Conservation (phyloP, 2,113 vertebrate species). For the Elanus axillaris region DNA sequence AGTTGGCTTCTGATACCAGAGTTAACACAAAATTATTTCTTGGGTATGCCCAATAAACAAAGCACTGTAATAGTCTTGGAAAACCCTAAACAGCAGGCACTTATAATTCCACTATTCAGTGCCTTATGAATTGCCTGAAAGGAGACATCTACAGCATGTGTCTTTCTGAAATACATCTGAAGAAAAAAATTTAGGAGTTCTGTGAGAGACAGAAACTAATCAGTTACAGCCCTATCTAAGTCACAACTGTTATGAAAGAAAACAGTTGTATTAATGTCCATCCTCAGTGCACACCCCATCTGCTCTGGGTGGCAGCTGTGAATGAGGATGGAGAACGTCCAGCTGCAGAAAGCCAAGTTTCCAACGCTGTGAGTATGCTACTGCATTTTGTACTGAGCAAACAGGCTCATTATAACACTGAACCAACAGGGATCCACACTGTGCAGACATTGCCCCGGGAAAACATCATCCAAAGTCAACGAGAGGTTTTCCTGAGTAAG, state of each 20-base stretch:
- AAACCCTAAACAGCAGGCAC: background rate
- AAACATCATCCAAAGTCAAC: background rate
- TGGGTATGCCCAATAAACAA: background rate
- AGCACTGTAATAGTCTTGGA: background rate
- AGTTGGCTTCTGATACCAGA: background rate
- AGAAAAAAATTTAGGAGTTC: background rate
- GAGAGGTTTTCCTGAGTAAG: background rate
- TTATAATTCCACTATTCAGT: background rate
- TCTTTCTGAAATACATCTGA: background rate
- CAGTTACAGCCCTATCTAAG: background rate
- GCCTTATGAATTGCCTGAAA: background rate
- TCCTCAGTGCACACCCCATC: background rate
- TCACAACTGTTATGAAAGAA: background rate
- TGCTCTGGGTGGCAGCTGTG: background rate
- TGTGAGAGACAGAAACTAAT: background rate
- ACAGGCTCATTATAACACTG: fast-evolving
- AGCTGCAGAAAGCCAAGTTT: background rate
- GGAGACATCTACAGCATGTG: background rate
- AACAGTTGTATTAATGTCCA: background rate
- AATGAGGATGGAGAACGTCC: background rate
- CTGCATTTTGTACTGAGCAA: background rate
- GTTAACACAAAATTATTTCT: background rate
- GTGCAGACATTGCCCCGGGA: background rate
- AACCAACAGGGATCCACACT: background rate
- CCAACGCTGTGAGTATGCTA: fast-evolving